Conservation (phyloP, 1,140 invertebrate species). For the Drosophila pachea region DNA sequence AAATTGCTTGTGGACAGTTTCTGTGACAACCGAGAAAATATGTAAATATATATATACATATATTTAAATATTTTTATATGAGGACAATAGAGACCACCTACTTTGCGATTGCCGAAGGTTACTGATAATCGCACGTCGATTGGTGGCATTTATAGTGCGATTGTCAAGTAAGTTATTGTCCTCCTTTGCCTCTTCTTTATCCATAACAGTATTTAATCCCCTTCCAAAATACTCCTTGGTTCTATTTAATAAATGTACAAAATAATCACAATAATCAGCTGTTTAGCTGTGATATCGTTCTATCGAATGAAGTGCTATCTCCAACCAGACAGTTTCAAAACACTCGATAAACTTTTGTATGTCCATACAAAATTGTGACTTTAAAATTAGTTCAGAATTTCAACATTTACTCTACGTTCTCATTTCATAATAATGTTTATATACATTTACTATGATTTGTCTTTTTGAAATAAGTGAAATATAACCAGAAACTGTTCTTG, state of each 20-base stretch:
- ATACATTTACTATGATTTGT: no score
- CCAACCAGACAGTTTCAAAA: no score
- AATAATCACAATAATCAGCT: constrained; percentile 9
- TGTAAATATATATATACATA: not conserved
- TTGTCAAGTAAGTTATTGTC: not conserved
- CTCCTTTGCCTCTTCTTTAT: not conserved
- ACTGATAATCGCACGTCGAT: not conserved
- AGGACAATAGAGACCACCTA: constrained; percentile 7
- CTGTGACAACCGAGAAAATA: constrained; percentile 9
- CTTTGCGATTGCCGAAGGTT: constrained; percentile 9
- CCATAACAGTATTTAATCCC: constrained; percentile 9
- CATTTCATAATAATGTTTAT: no score
- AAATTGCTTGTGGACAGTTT: constrained; percentile 25
- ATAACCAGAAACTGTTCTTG: no score
- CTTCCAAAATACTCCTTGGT: constrained; percentile 5
- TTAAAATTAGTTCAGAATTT: no score
- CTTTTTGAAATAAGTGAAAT: no score
- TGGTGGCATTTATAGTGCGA: not conserved
- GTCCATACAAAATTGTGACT: no score
- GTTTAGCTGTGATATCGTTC: not conserved
- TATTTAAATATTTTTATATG: not conserved
- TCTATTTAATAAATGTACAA: constrained; percentile 5
- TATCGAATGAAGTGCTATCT: not conserved
- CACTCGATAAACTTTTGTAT: no score
- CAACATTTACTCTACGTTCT: no score